Conservation (phyloP, 1,140 invertebrate genomes). For the Caenorhabditis remanei region DNA sequence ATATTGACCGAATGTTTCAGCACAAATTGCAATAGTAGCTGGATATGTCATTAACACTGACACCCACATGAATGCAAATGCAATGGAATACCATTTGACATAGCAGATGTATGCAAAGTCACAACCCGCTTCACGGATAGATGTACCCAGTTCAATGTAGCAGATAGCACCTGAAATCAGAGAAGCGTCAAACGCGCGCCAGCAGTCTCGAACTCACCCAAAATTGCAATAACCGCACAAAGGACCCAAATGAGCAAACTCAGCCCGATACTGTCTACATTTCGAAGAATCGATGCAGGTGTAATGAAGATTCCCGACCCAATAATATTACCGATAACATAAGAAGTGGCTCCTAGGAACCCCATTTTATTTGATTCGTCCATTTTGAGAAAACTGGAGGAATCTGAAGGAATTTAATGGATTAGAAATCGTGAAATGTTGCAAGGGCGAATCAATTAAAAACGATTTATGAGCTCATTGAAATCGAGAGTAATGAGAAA, state of each 20-base stretch:
- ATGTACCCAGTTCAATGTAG: constrained; percentile 76
- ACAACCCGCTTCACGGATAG: constrained; percentile 73
- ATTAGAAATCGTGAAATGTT: background rate
- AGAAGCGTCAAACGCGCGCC: background rate
- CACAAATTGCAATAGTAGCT: constrained; percentile 75
- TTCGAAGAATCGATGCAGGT: constrained; percentile 71
- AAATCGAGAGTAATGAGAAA: background rate
- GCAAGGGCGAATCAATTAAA: background rate
- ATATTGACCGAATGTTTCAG: constrained; percentile 78
- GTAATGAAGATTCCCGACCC: constrained; percentile 80
- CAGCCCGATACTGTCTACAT: constrained; percentile 74
- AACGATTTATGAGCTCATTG: background rate
- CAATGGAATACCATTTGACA: constrained; percentile 76
- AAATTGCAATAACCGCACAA: constrained; percentile 65
- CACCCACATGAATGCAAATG: constrained; percentile 78
- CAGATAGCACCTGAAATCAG: constrained; percentile 70
- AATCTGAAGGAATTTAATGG: background rate
- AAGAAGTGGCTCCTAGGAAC: constrained; percentile 70
- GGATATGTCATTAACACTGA: constrained; percentile 77
- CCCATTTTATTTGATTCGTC: constrained; percentile 66
- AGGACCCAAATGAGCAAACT: constrained; percentile 62
- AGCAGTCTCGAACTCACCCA: constrained; percentile 39
- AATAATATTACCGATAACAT: constrained; percentile 79
- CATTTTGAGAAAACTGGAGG: constrained; percentile 10
- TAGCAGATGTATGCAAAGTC: constrained; percentile 78